Evolutionary conservation across 2,888 invertebrate genomes (phyloP).

Genomic region (Sinhomidia bicolor): DNA sequence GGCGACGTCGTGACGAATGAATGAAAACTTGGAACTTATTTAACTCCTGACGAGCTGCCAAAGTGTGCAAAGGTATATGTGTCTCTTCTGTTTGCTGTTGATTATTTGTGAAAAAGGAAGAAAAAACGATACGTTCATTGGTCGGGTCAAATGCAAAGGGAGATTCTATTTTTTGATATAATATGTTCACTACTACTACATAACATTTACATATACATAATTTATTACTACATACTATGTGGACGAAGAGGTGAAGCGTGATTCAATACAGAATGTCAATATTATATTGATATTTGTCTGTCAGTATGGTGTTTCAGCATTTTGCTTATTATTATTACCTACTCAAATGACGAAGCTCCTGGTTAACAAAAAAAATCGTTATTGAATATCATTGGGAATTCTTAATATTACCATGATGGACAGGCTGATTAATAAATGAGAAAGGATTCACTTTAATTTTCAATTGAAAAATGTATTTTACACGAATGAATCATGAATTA

Average conservation of each 20-base stretch:
- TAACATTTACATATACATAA: too few species aligned
- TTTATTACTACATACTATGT: too few species aligned
- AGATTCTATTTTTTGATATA: conserved; percentile 17
- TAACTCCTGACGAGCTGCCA: not conserved
- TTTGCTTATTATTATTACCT: too few species aligned
- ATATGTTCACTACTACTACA: not conserved
- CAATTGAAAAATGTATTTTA: conserved; percentile 29
- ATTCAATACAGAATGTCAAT: too few species aligned
- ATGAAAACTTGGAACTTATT: conserved; percentile 17
- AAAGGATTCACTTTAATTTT: conserved; percentile 31
- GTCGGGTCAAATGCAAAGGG: too few species aligned
- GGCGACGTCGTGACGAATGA: conserved; percentile 16
- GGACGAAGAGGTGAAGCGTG: too few species aligned
- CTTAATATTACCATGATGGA: too few species aligned
- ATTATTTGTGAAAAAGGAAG: not conserved
- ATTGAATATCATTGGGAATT: too few species aligned
- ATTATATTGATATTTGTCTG: too few species aligned
- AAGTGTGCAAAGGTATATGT: too few species aligned
- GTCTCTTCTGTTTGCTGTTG: too few species aligned
- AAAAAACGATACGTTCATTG: not conserved
- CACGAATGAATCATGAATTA: conserved; percentile 17
- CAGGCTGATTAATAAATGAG: conserved; percentile 37
- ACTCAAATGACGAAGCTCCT: conserved; percentile 8
- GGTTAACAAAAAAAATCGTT: not conserved
- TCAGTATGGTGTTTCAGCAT: too few species aligned